phyloP scores from a whole-genome alignment of 2,113 vertebrate species.

The Pampusana beccarii region DNA sequence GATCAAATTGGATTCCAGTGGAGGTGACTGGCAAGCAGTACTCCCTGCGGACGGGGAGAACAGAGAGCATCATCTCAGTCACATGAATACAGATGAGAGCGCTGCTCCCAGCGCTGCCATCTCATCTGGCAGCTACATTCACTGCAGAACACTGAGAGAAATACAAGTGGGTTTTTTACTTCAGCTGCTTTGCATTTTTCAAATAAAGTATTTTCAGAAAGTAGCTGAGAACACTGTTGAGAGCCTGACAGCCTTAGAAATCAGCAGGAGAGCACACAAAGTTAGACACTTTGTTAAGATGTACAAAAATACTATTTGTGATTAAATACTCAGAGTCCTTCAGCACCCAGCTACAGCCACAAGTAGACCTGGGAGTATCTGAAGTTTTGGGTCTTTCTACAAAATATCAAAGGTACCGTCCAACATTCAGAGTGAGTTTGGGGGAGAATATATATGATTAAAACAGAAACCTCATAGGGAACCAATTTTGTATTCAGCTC shows the following conservation, averaged over 20 bases:
- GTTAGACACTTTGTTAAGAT: background rate
- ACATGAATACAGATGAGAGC: background rate
- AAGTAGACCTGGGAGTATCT: background rate
- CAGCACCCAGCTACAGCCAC: background rate
- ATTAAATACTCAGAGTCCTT: background rate
- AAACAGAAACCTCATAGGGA: background rate
- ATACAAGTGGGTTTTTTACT: background rate
- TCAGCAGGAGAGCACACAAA: background rate
- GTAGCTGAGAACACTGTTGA: background rate
- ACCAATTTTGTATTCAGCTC: background rate
- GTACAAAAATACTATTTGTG: background rate
- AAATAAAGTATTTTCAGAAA: background rate
- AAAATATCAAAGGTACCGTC: background rate
- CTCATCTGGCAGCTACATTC: background rate
- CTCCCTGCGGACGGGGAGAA: background rate
- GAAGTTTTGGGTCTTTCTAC: background rate
- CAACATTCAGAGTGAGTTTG: background rate
- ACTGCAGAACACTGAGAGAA: background rate
- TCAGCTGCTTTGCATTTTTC: background rate
- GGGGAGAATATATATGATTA: background rate
- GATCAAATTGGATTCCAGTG: background rate
- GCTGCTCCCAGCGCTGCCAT: background rate
- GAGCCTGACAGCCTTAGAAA: background rate
- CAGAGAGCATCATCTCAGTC: background rate
- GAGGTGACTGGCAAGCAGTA: conserved; percentile 4